Evolutionary conservation across 2,888 invertebrate species (phyloP), one percentile per base, ranked within the genome.

Genomic region (Celastrina argiolus): DNA sequence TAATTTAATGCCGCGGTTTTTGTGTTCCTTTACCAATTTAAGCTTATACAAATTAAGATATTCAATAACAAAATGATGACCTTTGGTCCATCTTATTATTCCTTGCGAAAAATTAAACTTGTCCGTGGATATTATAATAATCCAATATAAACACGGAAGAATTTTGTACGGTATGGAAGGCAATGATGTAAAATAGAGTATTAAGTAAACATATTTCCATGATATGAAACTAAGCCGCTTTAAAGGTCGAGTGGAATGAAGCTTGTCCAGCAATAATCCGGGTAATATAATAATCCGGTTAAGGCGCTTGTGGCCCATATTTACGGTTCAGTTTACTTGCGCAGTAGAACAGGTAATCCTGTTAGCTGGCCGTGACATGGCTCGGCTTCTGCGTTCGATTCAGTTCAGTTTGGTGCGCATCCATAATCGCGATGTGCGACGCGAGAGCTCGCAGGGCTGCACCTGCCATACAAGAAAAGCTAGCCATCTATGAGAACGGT

Each of bases 291-390:
- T 85, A 87, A 88, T 83, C 84, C 79, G 82, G 82, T 82, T 86
- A 86, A 81, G 79, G 78, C 80, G 79, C 79, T 81, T 75, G 73
- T 75, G 78, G 80, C 83, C 80, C 78, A 81, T 80, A 81, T 80
- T 78, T 76, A 79, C 79, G 79, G 80, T 80, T 79, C 75, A 78
- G 78, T 82, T 82, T 85, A 84, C 84, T 83, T 87, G 87, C 87
- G 86, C 82, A 88, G 84, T 88, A 81, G 88, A 86, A 81, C 88
- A 85, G 85, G 88, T 87, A 91, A 91, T 91, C 91, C 91, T 87
- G 89, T 91, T 91, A 91, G 88, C 82, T 88, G 91, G 83, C 90
- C 91, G 83, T 90, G 90, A 90, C 91, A 89, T 80, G 85, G 84
- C 81, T 84, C 86, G 88, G 88, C 87, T 88, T 88, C 87, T 84